A percentile compares a stretch with the other conserved stretches of the same genome.
Conservation (phyloP, 2,113 vertebrate species). For the Cheilinus undulatus region DNA sequence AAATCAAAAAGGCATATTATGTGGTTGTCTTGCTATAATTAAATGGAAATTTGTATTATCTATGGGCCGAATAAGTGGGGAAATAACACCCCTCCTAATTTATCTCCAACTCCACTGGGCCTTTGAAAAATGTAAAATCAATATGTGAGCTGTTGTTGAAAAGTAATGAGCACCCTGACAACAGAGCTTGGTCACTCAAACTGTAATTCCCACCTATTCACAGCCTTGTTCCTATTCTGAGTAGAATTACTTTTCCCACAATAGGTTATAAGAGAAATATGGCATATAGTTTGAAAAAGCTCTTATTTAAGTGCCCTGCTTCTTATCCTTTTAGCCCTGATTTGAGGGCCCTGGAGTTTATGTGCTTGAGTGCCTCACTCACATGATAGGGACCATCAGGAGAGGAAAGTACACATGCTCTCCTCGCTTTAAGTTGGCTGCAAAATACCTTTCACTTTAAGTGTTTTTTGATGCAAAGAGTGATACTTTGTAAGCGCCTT, state of each 20-base stretch:
- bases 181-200: slow-evolving; percentile 10
- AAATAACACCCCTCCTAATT: not conserved
- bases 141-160: slow-evolving; percentile 2
- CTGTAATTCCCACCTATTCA: slow-evolving; percentile 17
- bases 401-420: not conserved
- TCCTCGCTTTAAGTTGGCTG: not conserved
- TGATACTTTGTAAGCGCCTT: not conserved
- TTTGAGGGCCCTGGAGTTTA: slow-evolving; percentile 5
- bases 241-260: not conserved
- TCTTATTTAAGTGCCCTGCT: not conserved
- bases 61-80: not conserved
- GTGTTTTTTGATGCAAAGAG: slow-evolving; percentile 31
- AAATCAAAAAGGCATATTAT: too few species aligned
- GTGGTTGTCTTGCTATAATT: not conserved
- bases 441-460: slow-evolving; percentile 10
- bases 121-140: slow-evolving; percentile 10
- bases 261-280: slow-evolving; percentile 18
- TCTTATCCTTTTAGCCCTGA: slow-evolving; percentile 3
- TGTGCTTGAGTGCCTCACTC: not conserved
- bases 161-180: slow-evolving; percentile 37
- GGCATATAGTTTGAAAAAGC: not conserved
- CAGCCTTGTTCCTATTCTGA: slow-evolving; percentile 12
- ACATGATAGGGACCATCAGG: not conserved
- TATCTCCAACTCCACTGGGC: not conserved
- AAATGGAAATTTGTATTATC: slow-evolving; percentile 7